phyloP scores from a whole-genome alignment of 2,113 vertebrate species.

The Cervus canadensis region DNA sequence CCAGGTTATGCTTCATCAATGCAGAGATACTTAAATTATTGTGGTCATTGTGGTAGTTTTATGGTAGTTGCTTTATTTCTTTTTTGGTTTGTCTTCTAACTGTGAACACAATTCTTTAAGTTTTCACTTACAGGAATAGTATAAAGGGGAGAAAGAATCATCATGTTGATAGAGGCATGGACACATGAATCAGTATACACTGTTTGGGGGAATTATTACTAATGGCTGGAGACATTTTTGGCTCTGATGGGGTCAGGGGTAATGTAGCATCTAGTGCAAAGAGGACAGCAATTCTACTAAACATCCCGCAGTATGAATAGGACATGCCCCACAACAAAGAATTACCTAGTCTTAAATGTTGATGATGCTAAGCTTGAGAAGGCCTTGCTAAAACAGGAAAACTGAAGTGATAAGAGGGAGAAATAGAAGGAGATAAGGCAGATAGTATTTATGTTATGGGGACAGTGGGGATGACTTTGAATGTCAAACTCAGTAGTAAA shows the following conservation, averaged over 20 bases:
- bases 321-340: neutral
- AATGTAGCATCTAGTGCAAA: neutral
- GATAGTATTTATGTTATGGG: neutral
- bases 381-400: neutral
- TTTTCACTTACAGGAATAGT: neutral
- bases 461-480: neutral
- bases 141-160: neutral
- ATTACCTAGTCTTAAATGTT: neutral
- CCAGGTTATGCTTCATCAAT: neutral
- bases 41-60: neutral
- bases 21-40: neutral
- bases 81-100: neutral
- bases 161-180: neutral
- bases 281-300: neutral
- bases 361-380: neutral
- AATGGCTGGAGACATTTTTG: neutral
- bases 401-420: neutral
- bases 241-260: neutral
- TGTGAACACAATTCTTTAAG: neutral
- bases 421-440: neutral
- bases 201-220: neutral
- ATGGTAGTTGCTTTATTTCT: neutral
- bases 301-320: neutral
- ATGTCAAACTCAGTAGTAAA: neutral
- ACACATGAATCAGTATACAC: neutral